Percentiles rank a stretch among this genome's conserved stretches.
These are phyloP conservation scores for Seriola rivoliana DNA, from an alignment of 2,113 vertebrate species.

Conservation along the genomic window DNA sequence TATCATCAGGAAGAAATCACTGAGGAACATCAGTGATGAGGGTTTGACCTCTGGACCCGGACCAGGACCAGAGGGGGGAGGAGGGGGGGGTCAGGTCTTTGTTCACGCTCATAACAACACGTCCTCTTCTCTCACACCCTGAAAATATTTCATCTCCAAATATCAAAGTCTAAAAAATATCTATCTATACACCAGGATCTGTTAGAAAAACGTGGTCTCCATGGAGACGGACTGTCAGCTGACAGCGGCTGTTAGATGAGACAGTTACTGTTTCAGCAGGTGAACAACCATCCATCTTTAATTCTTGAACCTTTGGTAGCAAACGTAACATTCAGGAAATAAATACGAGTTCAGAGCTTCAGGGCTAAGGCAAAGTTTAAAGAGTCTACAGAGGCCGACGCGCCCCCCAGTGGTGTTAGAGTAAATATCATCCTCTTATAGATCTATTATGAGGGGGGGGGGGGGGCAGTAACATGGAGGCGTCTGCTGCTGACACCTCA, in stretches of 20 bases:
- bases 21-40: background rate
- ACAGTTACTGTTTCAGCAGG: slow-evolving; percentile 28
- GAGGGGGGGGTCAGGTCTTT: too few species aligned
- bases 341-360: slow-evolving; percentile 69
- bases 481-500: too few species aligned
- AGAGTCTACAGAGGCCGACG: too few species aligned
- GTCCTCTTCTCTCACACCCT: slow-evolving; percentile 81
- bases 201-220: slow-evolving; percentile 66
- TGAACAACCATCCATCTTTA: slow-evolving; percentile 14
- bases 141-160: slow-evolving; percentile 83
- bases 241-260: slow-evolving; percentile 59
- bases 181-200: slow-evolving; percentile 58
- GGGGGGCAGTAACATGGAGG: too few species aligned
- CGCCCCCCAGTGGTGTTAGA: too few species aligned
- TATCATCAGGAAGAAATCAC: slow-evolving; percentile 8
- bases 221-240: slow-evolving; percentile 61
- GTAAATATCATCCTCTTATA: too few species aligned
- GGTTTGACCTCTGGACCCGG: slow-evolving; percentile 12
- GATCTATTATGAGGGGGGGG: too few species aligned
- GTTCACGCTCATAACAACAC: slow-evolving; percentile 3
- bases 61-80: background rate
- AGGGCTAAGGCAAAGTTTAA: too few species aligned
- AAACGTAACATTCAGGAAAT: slow-evolving; percentile 86
- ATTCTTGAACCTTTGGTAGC: slow-evolving; percentile 91
- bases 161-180: slow-evolving; percentile 83